Conservation (phyloP, 2,113 vertebrate species). For the Leptocoma aspasia region DNA sequence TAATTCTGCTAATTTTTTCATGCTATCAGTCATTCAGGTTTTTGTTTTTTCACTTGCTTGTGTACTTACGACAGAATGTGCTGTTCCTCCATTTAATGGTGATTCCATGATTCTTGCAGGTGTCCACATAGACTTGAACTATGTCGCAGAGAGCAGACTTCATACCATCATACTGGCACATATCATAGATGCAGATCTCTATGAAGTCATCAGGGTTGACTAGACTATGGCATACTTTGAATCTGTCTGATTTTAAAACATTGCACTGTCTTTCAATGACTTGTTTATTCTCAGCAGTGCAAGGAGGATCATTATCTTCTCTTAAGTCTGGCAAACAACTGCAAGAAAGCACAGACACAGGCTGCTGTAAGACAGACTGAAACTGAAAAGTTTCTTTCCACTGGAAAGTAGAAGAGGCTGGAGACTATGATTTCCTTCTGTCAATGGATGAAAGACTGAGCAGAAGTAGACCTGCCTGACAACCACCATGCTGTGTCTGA, state of each 20-base stretch:
- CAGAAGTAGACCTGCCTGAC: neutral
- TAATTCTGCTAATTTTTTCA: neutral
- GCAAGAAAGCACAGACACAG: neutral
- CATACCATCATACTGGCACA: slow-evolving; percentile 70
- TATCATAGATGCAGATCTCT: slow-evolving; percentile 65
- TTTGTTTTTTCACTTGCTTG: neutral
- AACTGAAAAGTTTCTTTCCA: neutral
- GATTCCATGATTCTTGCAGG: slow-evolving; percentile 58
- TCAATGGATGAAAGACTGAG: neutral
- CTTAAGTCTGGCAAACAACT: slow-evolving; percentile 64
- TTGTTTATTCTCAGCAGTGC: slow-evolving; percentile 1
- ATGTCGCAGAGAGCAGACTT: slow-evolving; percentile 57
- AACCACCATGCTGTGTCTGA: neutral
- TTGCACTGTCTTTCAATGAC: slow-evolving; percentile 56
- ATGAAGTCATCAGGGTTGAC: slow-evolving; percentile 59
- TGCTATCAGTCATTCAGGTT: neutral
- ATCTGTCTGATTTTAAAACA: slow-evolving; percentile 54
- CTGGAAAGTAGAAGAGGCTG: neutral
- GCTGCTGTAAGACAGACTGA: neutral
- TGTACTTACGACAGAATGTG: slow-evolving; percentile 68
- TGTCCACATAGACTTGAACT: slow-evolving; percentile 63
- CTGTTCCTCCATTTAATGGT: slow-evolving; percentile 60
- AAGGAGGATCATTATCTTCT: slow-evolving; percentile 43
- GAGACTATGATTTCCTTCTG: neutral
- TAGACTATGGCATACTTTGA: slow-evolving; percentile 48